These are phyloP conservation scores for Zapornia atra DNA, from an alignment of 2,113 vertebrate genomes.

Conservation along the genomic window DNA sequence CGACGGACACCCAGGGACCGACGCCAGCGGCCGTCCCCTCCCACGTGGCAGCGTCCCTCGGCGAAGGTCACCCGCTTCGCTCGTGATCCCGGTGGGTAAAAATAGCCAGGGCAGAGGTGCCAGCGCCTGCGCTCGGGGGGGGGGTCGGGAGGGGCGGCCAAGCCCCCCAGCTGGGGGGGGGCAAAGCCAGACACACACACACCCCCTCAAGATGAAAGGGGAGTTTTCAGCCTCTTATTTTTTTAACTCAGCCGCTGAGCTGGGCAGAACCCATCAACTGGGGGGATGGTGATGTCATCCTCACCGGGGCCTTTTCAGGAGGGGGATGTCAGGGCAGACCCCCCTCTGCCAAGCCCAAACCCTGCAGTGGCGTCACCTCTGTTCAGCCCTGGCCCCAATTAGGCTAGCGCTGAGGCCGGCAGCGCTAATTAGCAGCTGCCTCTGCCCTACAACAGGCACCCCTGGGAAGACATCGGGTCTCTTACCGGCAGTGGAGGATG, in stretches of 20 bases:
- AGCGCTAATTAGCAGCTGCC: not conserved
- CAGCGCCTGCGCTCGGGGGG: not conserved
- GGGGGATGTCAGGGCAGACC: not conserved
- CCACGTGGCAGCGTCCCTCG: not conserved
- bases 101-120: constrained; percentile 14
- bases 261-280: not conserved
- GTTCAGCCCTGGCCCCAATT: not conserved
- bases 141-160: not conserved
- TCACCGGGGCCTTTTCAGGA: not conserved
- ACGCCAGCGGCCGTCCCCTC: not conserved
- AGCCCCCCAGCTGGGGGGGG: not conserved
- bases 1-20: rapidly evolving
- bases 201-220: not conserved
- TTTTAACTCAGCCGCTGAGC: not conserved
- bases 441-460: not conserved
- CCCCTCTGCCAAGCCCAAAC: not conserved
- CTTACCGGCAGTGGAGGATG: not conserved
- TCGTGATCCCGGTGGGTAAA: not conserved
- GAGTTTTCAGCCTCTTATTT: no score
- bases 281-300: not conserved
- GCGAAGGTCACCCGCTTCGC: constrained; percentile 9
- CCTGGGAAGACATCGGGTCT: not conserved
- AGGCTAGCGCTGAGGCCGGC: not conserved
- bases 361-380: not conserved
- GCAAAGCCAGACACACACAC: not conserved